phyloP scores from a whole-genome alignment of 2,113 vertebrate genomes.

The Notarius lentiginosus region DNA sequence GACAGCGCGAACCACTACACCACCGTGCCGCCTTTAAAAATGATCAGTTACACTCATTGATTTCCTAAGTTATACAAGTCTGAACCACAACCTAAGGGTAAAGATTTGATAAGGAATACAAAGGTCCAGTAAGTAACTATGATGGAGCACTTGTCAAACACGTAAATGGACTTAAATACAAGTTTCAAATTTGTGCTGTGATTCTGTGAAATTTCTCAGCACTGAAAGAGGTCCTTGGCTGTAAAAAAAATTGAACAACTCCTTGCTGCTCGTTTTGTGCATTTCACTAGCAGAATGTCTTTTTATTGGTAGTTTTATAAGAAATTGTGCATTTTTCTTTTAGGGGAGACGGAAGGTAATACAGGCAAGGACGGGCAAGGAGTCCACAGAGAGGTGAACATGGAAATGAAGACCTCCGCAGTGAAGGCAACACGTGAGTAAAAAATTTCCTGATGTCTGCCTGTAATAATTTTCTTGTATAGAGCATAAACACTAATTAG shows the following conservation, averaged over 20 bases:
- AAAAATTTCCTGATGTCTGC: background rate
- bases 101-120: background rate
- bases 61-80: background rate
- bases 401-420: constrained; percentile 73
- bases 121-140: background rate
- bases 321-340: background rate
- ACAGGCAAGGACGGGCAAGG: constrained; percentile 65
- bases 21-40: too few relatives aligned
- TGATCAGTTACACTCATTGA: too few relatives aligned
- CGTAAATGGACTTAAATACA: background rate
- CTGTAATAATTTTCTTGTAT: too few relatives aligned
- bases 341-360: constrained; percentile 82
- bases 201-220: background rate
- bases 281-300: background rate
- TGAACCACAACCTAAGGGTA: background rate
- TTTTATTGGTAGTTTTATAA: background rate
- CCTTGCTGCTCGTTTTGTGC: background rate
- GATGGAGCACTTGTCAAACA: background rate
- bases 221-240: background rate
- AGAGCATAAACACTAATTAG: too few relatives aligned
- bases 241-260: background rate
- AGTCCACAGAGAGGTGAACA: constrained; percentile 64
- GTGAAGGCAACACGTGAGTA: constrained; percentile 87
- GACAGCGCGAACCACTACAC: too few relatives aligned
- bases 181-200: background rate